Conservation (phyloP, 2,888 invertebrate species). For the Octonoba sinensis region DNA sequence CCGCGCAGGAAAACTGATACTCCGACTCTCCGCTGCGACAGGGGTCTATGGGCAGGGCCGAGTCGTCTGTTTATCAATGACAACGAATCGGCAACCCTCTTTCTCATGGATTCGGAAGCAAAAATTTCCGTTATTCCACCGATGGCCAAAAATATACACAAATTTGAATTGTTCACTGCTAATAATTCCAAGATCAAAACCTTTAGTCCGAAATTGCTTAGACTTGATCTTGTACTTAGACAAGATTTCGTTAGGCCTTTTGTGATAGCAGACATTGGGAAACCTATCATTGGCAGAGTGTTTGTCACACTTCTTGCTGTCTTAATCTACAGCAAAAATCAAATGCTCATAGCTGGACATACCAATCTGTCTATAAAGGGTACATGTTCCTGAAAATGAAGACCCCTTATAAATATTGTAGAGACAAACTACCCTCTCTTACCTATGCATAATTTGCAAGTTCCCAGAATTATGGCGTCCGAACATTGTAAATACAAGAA, state of each 20-base stretch:
- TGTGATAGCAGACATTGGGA: conserved; percentile 44
- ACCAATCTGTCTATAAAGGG: not conserved
- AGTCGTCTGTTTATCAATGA: conserved; percentile 13
- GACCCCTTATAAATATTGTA: too few species aligned
- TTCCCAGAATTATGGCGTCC: too few species aligned
- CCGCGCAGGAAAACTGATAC: conserved; percentile 14
- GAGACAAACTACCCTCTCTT: conserved; percentile 13
- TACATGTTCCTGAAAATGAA: too few species aligned
- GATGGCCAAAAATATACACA: not conserved
- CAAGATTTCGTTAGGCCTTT: conserved; percentile 41
- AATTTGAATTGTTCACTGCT: conserved; percentile 18
- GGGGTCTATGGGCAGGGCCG: not conserved
- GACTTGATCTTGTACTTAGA: conserved; percentile 42
- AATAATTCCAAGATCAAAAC: conserved; percentile 39
- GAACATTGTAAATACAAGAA: too few species aligned
- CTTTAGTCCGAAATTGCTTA: conserved; percentile 19
- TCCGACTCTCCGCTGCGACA: conserved; percentile 16
- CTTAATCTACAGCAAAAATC: conserved; percentile 5
- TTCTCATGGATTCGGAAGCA: conserved; percentile 43
- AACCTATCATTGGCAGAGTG: conserved; percentile 17
- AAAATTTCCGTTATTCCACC: conserved; percentile 33
- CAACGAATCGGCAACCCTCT: conserved; percentile 8
- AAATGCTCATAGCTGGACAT: not conserved
- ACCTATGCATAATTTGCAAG: too few species aligned
- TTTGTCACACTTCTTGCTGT: not conserved